Conservation (phyloP, 2,888 invertebrate species). For the Ethmia dodecea region DNA sequence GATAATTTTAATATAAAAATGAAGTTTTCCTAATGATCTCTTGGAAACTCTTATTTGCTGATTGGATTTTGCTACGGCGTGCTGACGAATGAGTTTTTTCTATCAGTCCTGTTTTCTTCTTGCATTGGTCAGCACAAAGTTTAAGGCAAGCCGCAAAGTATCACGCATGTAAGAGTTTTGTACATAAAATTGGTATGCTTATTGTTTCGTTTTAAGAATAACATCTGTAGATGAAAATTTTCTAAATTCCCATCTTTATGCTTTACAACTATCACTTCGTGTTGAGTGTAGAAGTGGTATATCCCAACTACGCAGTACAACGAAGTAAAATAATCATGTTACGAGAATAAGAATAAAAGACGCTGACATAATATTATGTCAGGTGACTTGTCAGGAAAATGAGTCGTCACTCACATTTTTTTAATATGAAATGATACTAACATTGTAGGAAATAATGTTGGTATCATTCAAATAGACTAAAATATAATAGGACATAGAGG, state of each 20-base stretch:
- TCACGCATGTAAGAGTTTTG: conserved; percentile 65
- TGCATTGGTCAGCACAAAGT: conserved; percentile 25
- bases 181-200: conserved; percentile 76
- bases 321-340: no score
- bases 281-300: no score
- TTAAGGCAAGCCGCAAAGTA: conserved; percentile 20
- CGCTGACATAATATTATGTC: no score
- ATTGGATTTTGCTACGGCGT: conserved; percentile 33
- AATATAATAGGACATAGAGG: no score
- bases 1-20: conserved; percentile 52
- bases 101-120: background rate
- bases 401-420: no score
- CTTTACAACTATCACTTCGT: no score
- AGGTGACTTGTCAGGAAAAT: no score
- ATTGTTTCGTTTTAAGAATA: conserved; percentile 46
- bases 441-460: no score
- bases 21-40: conserved; percentile 77
- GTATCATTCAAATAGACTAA: no score
- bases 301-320: no score
- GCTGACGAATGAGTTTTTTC: conserved; percentile 25
- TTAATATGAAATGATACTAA: no score
- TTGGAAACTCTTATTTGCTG: conserved; percentile 69
- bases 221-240: conserved; percentile 55
- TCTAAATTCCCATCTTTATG: conserved; percentile 52
- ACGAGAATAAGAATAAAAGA: no score